Percentiles rank a stretch among this genome's conserved stretches.
Evolutionary conservation across 2,113 vertebrate species (phyloP).

Genomic region (Microtus montanus): DNA sequence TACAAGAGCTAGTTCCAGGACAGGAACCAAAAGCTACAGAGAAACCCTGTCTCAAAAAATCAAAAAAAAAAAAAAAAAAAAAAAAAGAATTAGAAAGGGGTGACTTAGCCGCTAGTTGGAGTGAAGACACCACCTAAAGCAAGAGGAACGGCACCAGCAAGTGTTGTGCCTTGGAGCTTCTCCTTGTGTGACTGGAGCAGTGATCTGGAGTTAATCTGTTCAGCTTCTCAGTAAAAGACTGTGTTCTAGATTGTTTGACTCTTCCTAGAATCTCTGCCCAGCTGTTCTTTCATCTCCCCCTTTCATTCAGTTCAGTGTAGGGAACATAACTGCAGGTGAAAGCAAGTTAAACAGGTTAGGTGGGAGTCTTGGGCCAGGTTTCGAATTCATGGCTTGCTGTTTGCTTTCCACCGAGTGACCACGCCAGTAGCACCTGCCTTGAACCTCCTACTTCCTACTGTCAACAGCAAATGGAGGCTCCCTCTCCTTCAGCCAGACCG

Average conservation of each 20-base stretch:
- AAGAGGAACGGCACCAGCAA: slow-evolving; percentile 59
- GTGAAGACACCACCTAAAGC: slow-evolving; percentile 55
- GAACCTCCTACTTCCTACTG: background rate
- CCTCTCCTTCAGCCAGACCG: background rate
- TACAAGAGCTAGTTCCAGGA: no score
- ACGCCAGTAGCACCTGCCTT: background rate
- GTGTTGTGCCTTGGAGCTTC: slow-evolving; percentile 66
- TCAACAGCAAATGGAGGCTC: background rate
- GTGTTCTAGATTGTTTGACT: slow-evolving; percentile 60
- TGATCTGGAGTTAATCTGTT: slow-evolving; percentile 60
- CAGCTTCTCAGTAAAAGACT: slow-evolving; percentile 59
- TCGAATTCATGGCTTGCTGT: slow-evolving; percentile 25
- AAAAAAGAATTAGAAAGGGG: background rate
- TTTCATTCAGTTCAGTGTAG: slow-evolving; percentile 14
- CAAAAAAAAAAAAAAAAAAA: no score
- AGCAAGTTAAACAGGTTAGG: slow-evolving; percentile 15
- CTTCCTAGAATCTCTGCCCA: slow-evolving; percentile 43
- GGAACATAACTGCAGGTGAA: slow-evolving; percentile 8
- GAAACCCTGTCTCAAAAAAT: no score
- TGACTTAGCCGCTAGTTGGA: slow-evolving; percentile 57
- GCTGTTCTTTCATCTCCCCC: slow-evolving; percentile 42
- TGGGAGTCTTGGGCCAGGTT: slow-evolving; percentile 38
- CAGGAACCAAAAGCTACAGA: no score
- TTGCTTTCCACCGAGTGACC: slow-evolving; percentile 36
- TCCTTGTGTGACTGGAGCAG: slow-evolving; percentile 39